phyloP scores from a whole-genome alignment of 2,113 vertebrate genomes.

The Nestor notabilis region DNA sequence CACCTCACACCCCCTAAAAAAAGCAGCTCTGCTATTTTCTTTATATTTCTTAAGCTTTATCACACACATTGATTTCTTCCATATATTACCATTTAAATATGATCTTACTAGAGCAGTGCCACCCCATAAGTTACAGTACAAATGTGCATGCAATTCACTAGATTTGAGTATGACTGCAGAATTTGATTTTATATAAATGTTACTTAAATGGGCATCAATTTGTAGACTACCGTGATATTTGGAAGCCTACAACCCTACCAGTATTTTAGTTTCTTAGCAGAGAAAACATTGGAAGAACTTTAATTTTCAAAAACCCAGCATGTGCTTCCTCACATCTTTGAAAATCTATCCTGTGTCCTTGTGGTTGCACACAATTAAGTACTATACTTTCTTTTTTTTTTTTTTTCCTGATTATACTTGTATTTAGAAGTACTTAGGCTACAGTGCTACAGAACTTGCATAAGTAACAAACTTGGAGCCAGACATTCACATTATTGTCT shows the following conservation, averaged over 20 bases:
- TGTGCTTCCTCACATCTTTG: not conserved
- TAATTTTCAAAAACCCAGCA: not conserved
- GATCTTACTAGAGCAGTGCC: not conserved
- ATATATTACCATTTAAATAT: not conserved
- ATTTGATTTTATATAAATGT: not conserved
- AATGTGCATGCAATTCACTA: not conserved
- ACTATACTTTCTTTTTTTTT: not conserved
- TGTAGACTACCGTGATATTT: not conserved
- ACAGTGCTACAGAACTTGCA: not conserved
- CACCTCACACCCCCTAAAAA: not conserved
- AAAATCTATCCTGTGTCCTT: not conserved
- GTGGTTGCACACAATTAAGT: not conserved
- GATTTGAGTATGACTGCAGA: not conserved
- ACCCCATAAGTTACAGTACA: not conserved
- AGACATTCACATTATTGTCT: not conserved
- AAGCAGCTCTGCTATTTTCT: not conserved
- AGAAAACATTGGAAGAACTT: not conserved
- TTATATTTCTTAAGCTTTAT: not conserved
- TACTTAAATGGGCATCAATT: not conserved
- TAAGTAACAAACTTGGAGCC: not conserved
- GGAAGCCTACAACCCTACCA: not conserved
- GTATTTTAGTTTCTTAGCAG: not conserved
- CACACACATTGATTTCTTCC: not conserved
- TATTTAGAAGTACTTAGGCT: not conserved
- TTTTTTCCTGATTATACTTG: not conserved